Percentiles rank a stretch among this genome's conserved stretches.
Evolutionary conservation across 1,140 invertebrate species (phyloP).

Genomic region (Chironomus tepperi): DNA sequence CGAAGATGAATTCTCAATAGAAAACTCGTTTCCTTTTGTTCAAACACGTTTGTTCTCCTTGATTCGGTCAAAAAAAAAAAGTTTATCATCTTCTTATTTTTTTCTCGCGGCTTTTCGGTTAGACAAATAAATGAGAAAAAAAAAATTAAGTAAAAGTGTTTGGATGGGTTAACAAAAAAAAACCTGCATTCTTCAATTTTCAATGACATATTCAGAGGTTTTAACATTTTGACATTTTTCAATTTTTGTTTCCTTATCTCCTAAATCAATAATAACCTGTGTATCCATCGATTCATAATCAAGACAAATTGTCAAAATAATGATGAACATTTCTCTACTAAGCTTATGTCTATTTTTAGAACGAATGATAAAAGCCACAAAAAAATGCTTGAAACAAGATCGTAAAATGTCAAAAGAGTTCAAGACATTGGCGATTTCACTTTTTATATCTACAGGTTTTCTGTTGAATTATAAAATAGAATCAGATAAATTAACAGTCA

Average conservation of each 20-base stretch:
- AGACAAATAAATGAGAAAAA: neutral
- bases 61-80: neutral
- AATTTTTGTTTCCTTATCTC: no score
- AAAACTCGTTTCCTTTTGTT: neutral
- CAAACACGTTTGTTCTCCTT: neutral
- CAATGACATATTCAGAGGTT: neutral
- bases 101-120: neutral
- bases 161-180: neutral
- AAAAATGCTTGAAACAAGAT: neutral
- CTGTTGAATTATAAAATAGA: no score
- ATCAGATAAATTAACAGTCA: no score
- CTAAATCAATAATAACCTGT: neutral
- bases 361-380: neutral
- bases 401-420: constrained; percentile 14
- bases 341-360: no score
- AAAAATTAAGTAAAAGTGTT: neutral
- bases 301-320: constrained; percentile 9
- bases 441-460: neutral
- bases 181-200: neutral
- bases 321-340: neutral
- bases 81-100: neutral
- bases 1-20: neutral
- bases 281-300: neutral
- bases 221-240: neutral
- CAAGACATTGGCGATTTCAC: neutral